Percentiles rank a stretch among this genome's conserved stretches.
phyloP scores from a whole-genome alignment of 2,888 invertebrate species.

The Drosophila rubida region DNA sequence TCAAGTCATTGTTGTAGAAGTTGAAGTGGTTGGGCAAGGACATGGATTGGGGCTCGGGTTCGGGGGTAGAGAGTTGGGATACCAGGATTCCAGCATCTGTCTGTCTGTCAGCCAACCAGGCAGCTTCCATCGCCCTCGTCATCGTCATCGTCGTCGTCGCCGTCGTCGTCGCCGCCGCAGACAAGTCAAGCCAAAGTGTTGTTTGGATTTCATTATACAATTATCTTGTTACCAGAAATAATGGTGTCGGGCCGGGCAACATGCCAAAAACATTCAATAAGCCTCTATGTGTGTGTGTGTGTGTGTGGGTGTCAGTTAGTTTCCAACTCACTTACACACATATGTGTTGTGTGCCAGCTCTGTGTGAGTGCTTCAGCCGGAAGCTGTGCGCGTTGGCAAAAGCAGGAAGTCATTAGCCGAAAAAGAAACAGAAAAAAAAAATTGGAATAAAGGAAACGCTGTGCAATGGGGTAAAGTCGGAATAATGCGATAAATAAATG shows the following conservation, averaged over 20 bases:
- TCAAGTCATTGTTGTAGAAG: constrained; percentile 72
- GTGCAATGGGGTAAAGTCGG: constrained; percentile 40
- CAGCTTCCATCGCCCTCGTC: not conserved
- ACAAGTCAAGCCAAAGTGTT: constrained; percentile 69
- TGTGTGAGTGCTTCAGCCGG: constrained; percentile 55
- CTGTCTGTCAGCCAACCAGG: constrained; percentile 25
- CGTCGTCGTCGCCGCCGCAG: constrained; percentile 32
- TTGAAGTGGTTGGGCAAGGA: constrained; percentile 24
- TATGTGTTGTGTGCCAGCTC: not conserved
- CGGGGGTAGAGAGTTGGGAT: constrained; percentile 3
- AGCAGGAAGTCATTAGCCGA: constrained; percentile 76
- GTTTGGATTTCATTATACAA: constrained; percentile 82
- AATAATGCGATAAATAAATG: constrained; percentile 80
- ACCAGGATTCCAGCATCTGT: constrained; percentile 15
- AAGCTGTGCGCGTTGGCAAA: constrained; percentile 69
- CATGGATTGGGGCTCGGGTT: not conserved
- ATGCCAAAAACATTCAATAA: constrained; percentile 81
- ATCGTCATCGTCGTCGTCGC: not conserved
- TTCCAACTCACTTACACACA: constrained; percentile 12
- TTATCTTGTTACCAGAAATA: constrained; percentile 82
- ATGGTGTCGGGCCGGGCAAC: constrained; percentile 79
- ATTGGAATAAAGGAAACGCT: too few species aligned
- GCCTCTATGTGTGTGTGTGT: constrained; percentile 15
- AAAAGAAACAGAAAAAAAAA: constrained; percentile 38
- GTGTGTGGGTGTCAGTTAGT: constrained; percentile 48